phyloP scores from a whole-genome alignment of 2,888 invertebrate genomes.

The Morpho deidamia region DNA sequence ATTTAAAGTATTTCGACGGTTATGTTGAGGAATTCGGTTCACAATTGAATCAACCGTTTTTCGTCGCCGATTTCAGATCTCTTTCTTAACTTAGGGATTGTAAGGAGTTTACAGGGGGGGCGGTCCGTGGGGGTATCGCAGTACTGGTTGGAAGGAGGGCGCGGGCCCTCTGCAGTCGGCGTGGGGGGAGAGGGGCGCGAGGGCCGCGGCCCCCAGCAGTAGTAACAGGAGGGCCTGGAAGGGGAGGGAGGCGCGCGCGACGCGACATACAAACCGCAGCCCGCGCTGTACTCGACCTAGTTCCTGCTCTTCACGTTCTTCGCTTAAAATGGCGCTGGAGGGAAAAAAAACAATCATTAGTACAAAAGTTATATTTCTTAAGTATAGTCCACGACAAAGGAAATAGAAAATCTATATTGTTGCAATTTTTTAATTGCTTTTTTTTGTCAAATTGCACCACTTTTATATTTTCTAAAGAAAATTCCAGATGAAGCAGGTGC shows the following conservation, averaged over 20 bases:
- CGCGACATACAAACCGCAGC: constrained; percentile 91
- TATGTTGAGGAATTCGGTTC: too few species aligned
- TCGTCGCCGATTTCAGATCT: not conserved
- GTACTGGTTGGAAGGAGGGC: constrained; percentile 87
- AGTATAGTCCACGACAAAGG: too few species aligned
- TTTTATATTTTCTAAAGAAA: too few species aligned
- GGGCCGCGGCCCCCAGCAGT: constrained; percentile 93
- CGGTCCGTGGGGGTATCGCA: constrained; percentile 94
- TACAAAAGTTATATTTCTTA: not conserved
- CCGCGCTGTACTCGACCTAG: constrained; percentile 80
- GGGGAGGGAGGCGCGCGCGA: constrained; percentile 93
- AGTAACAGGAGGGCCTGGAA: constrained; percentile 96
- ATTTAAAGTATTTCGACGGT: too few species aligned
- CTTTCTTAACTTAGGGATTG: not conserved
- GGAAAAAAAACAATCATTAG: not conserved
- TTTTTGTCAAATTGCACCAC: too few species aligned
- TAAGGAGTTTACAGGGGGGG: constrained; percentile 80
- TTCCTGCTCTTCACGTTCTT: constrained; percentile 44
- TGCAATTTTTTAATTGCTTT: too few species aligned
- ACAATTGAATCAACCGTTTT: too few species aligned
- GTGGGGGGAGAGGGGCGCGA: constrained; percentile 92
- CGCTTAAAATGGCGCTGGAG: constrained; percentile 47
- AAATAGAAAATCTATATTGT: too few species aligned
- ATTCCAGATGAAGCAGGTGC: too few species aligned
- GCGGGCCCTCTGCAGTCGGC: constrained; percentile 88